Evolutionary conservation across 2,888 invertebrate species (phyloP).

Genomic region (Nemotelus nigrinus): DNA sequence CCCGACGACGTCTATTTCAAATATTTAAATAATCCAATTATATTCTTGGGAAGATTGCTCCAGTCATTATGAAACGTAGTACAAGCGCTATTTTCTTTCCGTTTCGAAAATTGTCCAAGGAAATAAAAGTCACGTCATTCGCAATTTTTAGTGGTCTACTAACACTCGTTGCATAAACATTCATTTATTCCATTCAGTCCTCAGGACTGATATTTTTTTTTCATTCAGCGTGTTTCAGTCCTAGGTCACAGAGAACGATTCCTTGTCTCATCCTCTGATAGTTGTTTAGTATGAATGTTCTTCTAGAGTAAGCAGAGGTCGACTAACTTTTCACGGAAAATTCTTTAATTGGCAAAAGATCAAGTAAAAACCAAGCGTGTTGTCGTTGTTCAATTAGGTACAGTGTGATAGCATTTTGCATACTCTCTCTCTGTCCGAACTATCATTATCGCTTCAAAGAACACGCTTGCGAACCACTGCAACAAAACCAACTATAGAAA

Average conservation of each 20-base stretch:
- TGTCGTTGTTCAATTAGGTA: no score
- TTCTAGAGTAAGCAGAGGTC: no score
- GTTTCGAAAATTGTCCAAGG: constrained; percentile 8
- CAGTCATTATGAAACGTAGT: background rate
- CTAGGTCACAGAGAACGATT: background rate
- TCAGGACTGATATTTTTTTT: background rate
- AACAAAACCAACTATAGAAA: background rate
- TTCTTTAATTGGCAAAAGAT: no score
- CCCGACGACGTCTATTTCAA: background rate
- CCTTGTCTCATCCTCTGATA: no score
- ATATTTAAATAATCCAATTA: constrained; percentile 4
- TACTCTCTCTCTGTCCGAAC: no score
- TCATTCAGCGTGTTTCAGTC: background rate
- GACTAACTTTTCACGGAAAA: no score
- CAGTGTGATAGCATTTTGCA: no score
- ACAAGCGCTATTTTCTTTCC: background rate
- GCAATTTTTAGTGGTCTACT: constrained; percentile 3
- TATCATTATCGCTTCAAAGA: no score
- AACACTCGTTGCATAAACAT: constrained; percentile 8
- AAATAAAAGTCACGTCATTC: constrained; percentile 11
- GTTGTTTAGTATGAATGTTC: no score
- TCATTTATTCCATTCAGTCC: constrained; percentile 6
- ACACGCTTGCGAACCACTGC: no score
- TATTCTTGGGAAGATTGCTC: background rate
- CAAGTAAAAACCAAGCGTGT: no score